A percentile compares a stretch with the other conserved stretches of the same genome.
phyloP scores from a whole-genome alignment of 2,113 vertebrate species.

The Anoura caudifer region DNA sequence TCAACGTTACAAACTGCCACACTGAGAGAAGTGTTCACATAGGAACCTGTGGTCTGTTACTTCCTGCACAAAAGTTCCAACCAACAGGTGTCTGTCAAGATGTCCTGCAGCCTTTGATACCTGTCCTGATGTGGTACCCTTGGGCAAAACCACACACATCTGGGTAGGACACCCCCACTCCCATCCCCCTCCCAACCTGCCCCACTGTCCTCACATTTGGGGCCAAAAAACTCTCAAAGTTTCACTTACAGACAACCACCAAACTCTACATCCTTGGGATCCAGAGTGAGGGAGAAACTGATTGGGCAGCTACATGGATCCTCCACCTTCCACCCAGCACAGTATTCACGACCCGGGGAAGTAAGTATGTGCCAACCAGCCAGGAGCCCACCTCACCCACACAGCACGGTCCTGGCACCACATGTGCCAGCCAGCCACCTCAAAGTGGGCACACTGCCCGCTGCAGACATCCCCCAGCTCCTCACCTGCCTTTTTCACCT shows the following conservation, averaged over 20 bases:
- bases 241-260: not conserved
- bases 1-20: not conserved
- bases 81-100: rapidly evolving
- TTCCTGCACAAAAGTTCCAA: not conserved
- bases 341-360: slow-evolving; percentile 4
- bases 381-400: not conserved
- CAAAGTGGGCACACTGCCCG: not conserved
- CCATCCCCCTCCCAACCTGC: too few relatives aligned
- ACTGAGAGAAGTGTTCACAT: rapidly evolving
- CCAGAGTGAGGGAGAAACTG: not conserved
- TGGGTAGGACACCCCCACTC: rapidly evolving
- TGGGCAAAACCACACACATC: rapidly evolving
- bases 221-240: not conserved
- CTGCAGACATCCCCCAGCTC: not conserved
- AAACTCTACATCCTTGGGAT: not conserved
- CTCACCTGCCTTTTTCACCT: not conserved
- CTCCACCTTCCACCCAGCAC: not conserved
- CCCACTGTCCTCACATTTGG: not conserved
- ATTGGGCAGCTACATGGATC: not conserved
- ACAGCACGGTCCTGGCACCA: not conserved
- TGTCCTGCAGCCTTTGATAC: not conserved
- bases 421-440: not conserved
- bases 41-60: rapidly evolving
- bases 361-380: not conserved
- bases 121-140: rapidly evolving